Evolutionary conservation across 1,140 invertebrate species (phyloP).

Genomic region (Cydia pomonella): DNA sequence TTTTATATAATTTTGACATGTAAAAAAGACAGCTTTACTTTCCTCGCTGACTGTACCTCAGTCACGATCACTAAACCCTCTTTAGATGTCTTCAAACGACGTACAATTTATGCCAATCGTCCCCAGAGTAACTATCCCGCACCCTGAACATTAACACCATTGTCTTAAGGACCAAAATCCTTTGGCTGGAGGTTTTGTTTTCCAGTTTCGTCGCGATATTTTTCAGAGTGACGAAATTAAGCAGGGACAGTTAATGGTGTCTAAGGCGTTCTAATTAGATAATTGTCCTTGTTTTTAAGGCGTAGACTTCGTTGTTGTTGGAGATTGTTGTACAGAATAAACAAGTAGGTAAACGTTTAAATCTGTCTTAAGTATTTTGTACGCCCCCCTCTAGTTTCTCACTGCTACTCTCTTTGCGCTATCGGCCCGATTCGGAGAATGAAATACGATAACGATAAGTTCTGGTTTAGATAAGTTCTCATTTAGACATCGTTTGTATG

Average conservation of each 20-base stretch:
- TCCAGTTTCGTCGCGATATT: background rate
- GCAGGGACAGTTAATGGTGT: background rate
- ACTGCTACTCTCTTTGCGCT: no score
- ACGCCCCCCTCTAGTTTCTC: no score
- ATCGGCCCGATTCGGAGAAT: no score
- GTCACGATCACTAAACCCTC: background rate
- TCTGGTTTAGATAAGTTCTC: no score
- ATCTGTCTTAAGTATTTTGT: no score
- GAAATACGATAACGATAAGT: no score
- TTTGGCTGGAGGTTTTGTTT: background rate
- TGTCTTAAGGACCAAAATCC: background rate
- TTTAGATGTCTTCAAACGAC: constrained; percentile 6
- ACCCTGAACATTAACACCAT: background rate
- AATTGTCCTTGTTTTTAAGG: background rate
- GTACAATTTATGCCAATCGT: constrained; percentile 28
- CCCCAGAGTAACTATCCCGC: background rate
- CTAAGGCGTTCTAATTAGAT: constrained; percentile 7
- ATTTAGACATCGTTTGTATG: no score
- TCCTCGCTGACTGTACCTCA: background rate
- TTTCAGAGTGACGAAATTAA: constrained; percentile 15
- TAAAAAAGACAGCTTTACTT: no score
- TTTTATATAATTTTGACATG: no score
- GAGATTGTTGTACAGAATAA: no score
- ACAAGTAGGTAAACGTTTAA: no score
- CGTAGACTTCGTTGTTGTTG: background rate